phyloP scores from a whole-genome alignment of 1,140 invertebrate genomes.

The Eriocheir sinensis region DNA sequence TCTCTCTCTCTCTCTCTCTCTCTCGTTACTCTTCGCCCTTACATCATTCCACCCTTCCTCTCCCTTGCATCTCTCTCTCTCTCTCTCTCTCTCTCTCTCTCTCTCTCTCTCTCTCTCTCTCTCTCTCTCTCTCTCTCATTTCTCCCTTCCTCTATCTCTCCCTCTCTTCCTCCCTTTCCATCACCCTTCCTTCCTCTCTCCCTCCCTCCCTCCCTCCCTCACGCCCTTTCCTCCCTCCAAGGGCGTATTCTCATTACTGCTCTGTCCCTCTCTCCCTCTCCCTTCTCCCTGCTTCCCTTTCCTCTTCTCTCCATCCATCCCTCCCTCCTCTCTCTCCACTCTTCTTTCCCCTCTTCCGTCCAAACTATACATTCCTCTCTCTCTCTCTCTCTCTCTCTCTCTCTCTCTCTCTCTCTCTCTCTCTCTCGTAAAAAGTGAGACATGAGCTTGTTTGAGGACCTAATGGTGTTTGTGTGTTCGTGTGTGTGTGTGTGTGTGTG shows the following conservation, averaged over 20 bases:
- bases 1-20: constrained; percentile 46
- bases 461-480: no score
- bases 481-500: no score
- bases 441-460: no score
- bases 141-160: neutral
- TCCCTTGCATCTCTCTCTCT: neutral
- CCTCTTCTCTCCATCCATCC: neutral
- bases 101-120: neutral
- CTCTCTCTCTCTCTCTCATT: neutral
- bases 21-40: neutral
- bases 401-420: neutral
- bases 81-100: neutral
- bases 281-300: neutral
- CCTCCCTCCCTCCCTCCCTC: neutral
- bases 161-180: neutral
- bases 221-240: neutral
- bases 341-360: neutral
- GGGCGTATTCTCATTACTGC: neutral
- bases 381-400: no score
- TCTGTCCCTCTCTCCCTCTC: neutral
- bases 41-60: neutral
- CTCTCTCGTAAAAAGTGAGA: no score
- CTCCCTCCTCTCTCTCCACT: neutral
- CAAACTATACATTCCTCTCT: neutral
- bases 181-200: neutral